These are phyloP conservation scores for Barypeithes pellucidus DNA, from an alignment of 2,888 invertebrate genomes.

Conservation along the genomic window DNA sequence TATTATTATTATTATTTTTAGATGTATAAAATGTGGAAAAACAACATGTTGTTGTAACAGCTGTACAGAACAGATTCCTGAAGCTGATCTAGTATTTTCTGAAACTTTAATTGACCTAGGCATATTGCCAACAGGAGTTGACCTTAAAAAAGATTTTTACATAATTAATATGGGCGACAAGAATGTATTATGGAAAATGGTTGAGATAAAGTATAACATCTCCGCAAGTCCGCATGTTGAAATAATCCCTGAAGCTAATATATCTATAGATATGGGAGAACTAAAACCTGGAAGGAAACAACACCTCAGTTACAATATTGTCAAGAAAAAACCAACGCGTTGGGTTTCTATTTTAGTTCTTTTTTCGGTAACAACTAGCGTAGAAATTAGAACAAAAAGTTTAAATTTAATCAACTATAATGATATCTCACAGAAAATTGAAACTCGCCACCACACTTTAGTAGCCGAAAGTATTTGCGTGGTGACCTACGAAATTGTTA, in stretches of 20 bases:
- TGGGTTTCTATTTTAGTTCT: slow-evolving; percentile 60
- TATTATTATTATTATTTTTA: too few species aligned
- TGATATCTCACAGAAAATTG: not conserved
- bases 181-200: slow-evolving; percentile 61
- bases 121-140: slow-evolving; percentile 57
- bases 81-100: slow-evolving; percentile 56
- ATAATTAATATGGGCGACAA: slow-evolving; percentile 58
- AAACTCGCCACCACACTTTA: not conserved
- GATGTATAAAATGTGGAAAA: slow-evolving; percentile 39
- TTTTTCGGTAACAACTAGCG: slow-evolving; percentile 46
- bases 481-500: slow-evolving; percentile 62
- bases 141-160: slow-evolving; percentile 57
- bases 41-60: slow-evolving; percentile 30
- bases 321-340: slow-evolving; percentile 46
- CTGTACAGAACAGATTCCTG: slow-evolving; percentile 29
- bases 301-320: slow-evolving; percentile 52
- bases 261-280: slow-evolving; percentile 45
- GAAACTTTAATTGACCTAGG: slow-evolving; percentile 61
- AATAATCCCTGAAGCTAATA: slow-evolving; percentile 45
- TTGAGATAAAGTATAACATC: slow-evolving; percentile 61
- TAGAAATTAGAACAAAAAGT: not conserved
- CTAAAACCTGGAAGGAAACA: slow-evolving; percentile 34
- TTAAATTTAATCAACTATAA: not conserved
- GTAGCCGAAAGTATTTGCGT: slow-evolving; percentile 58
- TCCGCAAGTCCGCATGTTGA: slow-evolving; percentile 54